These are phyloP conservation scores for Mesitornis unicolor DNA, from an alignment of 2,113 vertebrate genomes.

Conservation along the genomic window DNA sequence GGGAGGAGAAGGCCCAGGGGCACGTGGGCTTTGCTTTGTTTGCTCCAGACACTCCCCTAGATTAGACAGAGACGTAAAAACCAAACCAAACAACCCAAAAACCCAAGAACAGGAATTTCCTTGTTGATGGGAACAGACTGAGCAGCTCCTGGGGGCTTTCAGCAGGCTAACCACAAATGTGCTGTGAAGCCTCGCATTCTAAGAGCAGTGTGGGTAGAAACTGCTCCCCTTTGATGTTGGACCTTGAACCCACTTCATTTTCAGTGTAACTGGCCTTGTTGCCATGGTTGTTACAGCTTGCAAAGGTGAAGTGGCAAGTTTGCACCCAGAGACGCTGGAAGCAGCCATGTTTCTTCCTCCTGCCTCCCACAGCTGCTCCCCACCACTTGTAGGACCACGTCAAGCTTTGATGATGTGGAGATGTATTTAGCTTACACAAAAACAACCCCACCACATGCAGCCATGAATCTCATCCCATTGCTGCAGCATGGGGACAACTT, in stretches of 20 bases:
- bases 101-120: not conserved
- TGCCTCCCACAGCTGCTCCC: not conserved
- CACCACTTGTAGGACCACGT: rapidly evolving
- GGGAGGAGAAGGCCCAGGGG: not conserved
- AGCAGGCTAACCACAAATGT: not conserved
- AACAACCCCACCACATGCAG: not conserved
- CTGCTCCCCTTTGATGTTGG: not conserved
- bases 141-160: not conserved
- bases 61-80: not conserved
- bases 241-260: not conserved
- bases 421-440: not conserved
- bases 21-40: not conserved
- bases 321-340: not conserved
- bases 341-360: not conserved
- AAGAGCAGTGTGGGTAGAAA: not conserved
- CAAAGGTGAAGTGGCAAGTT: not conserved
- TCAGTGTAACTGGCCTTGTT: not conserved
- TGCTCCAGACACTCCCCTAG: not conserved
- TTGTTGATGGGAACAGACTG: not conserved
- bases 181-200: not conserved
- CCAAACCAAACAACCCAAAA: not conserved
- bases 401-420: rapidly evolving
- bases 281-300: not conserved
- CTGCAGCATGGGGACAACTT: not conserved
- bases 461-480: rapidly evolving